Percentiles rank a stretch among this genome's conserved stretches.
These are phyloP conservation scores for Poecilia wingei DNA, from an alignment of 2,797 vertebrate genomes.

Conservation along the genomic window DNA sequence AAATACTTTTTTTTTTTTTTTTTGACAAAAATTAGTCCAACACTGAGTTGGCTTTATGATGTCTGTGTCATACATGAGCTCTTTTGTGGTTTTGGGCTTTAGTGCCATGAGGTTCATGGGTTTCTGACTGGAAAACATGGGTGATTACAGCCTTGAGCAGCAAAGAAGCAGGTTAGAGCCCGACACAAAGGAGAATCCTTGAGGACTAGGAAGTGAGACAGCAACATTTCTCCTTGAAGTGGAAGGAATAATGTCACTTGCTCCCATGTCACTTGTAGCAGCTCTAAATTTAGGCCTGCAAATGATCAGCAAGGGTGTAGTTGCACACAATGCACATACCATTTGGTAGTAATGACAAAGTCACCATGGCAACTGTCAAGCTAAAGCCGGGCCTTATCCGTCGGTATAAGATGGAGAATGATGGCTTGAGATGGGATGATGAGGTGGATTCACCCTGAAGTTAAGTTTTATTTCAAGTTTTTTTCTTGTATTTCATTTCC, in stretches of 20 bases:
- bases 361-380: constrained; percentile 81
- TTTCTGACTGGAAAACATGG: constrained; percentile 26
- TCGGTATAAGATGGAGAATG: constrained; percentile 49
- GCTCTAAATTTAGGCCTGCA: constrained; percentile 72
- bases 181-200: constrained; percentile 15
- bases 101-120: constrained; percentile 6
- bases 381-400: constrained; percentile 58
- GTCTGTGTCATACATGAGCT: background rate
- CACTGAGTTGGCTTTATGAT: background rate
- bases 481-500: background rate
- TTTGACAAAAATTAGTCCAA: background rate
- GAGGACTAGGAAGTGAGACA: constrained; percentile 30
- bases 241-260: constrained; percentile 50
- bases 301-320: constrained; percentile 59
- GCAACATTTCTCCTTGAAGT: constrained; percentile 35
- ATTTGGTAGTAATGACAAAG: constrained; percentile 66
- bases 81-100: constrained; percentile 13
- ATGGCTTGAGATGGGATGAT: constrained; percentile 59
- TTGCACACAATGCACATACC: constrained; percentile 66
- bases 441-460: constrained; percentile 52
- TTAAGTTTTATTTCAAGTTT: background rate
- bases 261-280: constrained; percentile 34
- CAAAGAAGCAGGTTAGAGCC: constrained; percentile 10
- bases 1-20: background rate
- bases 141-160: constrained; percentile 20